A percentile compares a stretch with the other conserved stretches of the same genome.
Conservation (phyloP, 2,888 invertebrate genomes). For the Aquatica leii region DNA sequence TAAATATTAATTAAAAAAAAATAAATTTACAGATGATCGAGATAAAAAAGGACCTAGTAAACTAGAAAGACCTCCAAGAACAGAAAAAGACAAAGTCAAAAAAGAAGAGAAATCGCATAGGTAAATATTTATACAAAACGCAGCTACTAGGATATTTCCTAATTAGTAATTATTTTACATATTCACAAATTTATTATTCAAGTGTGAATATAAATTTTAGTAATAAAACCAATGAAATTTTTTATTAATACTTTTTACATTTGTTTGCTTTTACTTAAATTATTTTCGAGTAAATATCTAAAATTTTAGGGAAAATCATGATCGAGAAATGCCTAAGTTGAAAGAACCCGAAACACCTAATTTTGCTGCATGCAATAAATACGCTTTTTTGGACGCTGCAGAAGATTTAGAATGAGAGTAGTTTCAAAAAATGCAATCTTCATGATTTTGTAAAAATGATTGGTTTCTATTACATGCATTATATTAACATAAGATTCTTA, state of each 20-base stretch:
- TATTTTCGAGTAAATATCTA: too few species aligned
- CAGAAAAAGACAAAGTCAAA: constrained; percentile 25
- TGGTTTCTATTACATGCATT: constrained; percentile 42
- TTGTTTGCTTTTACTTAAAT: too few species aligned
- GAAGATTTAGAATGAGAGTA: constrained; percentile 50
- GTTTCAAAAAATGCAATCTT: constrained; percentile 24
- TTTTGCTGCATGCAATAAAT: constrained; percentile 80
- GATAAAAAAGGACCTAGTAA: constrained; percentile 23
- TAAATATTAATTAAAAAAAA: not conserved
- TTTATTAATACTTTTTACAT: too few species aligned
- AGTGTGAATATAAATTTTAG: too few species aligned
- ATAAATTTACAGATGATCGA: constrained; percentile 26
- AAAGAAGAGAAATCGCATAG: constrained; percentile 24
- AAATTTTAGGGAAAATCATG: constrained; percentile 47
- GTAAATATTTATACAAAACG: constrained; percentile 9
- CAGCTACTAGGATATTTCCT: not conserved
- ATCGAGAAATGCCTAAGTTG: constrained; percentile 73
- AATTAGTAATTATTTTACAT: too few species aligned
- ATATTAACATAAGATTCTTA: constrained; percentile 47
- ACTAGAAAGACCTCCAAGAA: constrained; percentile 18
- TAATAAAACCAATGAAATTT: too few species aligned
- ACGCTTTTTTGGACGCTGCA: constrained; percentile 74
- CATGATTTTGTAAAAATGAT: constrained; percentile 25
- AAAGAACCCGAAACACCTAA: constrained; percentile 79
- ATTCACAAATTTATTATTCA: too few species aligned